Evolutionary conservation across 1,140 invertebrate species (phyloP), one percentile per base, ranked within the genome.

Genomic region (Steinernema khuongi): DNA sequence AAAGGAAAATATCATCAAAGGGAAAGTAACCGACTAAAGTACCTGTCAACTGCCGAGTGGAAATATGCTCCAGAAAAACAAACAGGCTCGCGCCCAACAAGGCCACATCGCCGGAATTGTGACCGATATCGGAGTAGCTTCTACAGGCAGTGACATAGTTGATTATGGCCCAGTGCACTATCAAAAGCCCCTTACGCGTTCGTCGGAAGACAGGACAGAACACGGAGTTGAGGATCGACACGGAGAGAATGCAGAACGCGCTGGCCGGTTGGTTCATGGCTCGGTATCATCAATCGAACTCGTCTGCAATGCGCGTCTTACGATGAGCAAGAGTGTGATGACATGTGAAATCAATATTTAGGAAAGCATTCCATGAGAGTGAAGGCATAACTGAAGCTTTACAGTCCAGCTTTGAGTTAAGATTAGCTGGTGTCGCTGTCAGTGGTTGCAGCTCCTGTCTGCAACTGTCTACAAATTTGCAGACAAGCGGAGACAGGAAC

Each of bases 151-250:
- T 17, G 26, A 22, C 22, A 22, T 71, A 72, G 44, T 72, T 72
- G 44, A 72, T 68, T 18, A 71, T 81, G 4, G 71, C 33, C 36
- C 33, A 70, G 44, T 76, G 71, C 4, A 72, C 22, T 14, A 44
- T 67, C 1, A 72, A 29, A 70, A 72, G 2, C 31, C 71, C 71
- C 11, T 66, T 28, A 18, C 29, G 29, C 26, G 71, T 72, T 1
- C 66, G 44, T 7, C 66, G 66, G 44, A 22, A 72, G 28, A 71
- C 70, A 1, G 71, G 71, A 68, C 32, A 31, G 26, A 72, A 44
- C 1, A 32, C 7, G 26, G n/a, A 36, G 19, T 44, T 29, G 28
- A 28, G 66, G 28, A 28, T 7, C 22, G 44, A 44, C 1, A 72
- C 31, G 71, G 32, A 30, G n/a, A 72, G 71, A 1, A 72, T n/a